Evolutionary conservation across 2,113 vertebrate species (phyloP).

Genomic region (Ceratotherium simum): DNA sequence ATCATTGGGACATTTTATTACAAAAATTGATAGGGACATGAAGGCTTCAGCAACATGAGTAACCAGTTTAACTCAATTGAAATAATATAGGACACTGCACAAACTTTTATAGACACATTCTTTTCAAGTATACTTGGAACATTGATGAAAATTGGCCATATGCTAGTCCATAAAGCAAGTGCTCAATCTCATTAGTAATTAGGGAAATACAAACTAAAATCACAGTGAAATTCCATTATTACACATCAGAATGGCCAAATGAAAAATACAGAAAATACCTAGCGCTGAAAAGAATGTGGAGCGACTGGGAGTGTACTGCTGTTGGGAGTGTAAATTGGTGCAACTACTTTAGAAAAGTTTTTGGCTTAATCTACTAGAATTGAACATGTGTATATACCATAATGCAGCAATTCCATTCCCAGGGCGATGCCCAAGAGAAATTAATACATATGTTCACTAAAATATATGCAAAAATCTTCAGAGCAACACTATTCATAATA

Average conservation of each 20-base stretch:
- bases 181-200: neutral
- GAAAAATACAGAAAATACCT: neutral
- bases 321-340: neutral
- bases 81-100: neutral
- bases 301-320: neutral
- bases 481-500: neutral
- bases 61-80: neutral
- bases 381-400: neutral
- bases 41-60: neutral
- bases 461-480: neutral
- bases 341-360: neutral
- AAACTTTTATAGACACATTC: neutral
- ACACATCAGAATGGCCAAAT: neutral
- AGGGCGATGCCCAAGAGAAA: neutral
- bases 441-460: neutral
- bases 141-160: neutral
- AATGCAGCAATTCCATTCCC: neutral
- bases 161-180: neutral
- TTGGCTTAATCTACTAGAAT: neutral
- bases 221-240: neutral
- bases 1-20: neutral
- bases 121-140: neutral
- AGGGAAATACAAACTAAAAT: neutral
- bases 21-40: neutral
- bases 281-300: neutral